Evolutionary conservation across 2,888 invertebrate species (phyloP), one percentile per base, ranked within the genome.

Genomic region (Parnassius apollo): DNA sequence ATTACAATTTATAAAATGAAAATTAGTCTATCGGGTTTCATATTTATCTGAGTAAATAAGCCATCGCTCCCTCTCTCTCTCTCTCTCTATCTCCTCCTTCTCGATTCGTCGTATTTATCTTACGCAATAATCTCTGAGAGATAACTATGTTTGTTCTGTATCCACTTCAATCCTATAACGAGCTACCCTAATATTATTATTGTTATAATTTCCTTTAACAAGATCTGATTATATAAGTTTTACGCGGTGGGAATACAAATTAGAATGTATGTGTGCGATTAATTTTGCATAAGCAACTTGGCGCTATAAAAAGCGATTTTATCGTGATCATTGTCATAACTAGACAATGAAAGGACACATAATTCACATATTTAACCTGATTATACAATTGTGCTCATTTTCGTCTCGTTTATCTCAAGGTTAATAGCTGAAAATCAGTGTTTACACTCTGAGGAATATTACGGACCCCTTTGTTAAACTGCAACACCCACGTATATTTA

Each of bases 91-190:
- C 25, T 25, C 25, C 25, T 3, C 25, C 25, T 25, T 25, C 48
- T 2, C 9, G 18, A 50, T 25, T 45, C 50, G 54, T 50, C 45
- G 22, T 63, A 55, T 64, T 64, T 60, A 56, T 44, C 51, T 60
- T 57, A 60, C 59, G 56, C 60, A 60, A 60, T 64, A 59, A 64
- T 66, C 59, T 56, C 68, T n/a, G 49, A 48, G 64, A 69, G 71
- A 76, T 79, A 78, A 73, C 73, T 68, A 72, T 78, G 73, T 78
- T 78, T 77, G 70, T 71, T 71, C 72, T 73, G 65, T 72, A 70
- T 75, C 74, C 64, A 68, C 70, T 72, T 73, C 75, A 73, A 75
- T 77, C 69, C 68, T 59, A 61, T 67, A 67, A 68, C 66, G 69
- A 66, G 65, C 42, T 59, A n/a, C 51, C 12, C 55, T 51, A 55